Conservation (phyloP, 1,140 invertebrate species). For the Plutomurus gul region DNA sequence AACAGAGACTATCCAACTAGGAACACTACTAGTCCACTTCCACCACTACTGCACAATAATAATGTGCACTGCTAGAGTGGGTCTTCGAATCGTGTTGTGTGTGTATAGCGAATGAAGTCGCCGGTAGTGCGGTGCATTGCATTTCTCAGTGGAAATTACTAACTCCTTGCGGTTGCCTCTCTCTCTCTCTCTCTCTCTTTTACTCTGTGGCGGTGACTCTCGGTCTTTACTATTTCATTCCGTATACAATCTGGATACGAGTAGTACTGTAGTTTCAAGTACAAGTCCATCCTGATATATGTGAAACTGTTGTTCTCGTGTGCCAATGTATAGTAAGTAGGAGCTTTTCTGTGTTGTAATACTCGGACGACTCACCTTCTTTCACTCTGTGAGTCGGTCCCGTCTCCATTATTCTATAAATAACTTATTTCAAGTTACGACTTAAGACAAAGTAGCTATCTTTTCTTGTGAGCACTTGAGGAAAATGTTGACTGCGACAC, state of each 20-base stretch:
- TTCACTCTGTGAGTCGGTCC: neutral
- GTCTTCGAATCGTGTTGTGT: no score
- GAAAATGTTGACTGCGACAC: neutral
- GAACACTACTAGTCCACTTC: no score
- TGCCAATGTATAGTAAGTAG: neutral
- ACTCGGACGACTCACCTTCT: neutral
- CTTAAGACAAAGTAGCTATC: conserved; percentile 17
- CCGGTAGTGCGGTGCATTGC: no score
- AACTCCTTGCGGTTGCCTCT: neutral
- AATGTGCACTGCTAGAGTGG: no score
- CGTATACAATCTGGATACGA: neutral
- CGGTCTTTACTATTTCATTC: neutral
- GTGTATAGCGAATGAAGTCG: no score
- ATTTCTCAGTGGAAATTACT: neutral
- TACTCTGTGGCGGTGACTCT: neutral
- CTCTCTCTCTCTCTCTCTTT: neutral
- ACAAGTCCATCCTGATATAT: no score
- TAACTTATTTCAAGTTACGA: conserved; percentile 23
- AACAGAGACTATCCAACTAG: no score
- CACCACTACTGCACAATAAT: no score
- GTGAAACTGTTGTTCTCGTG: no score
- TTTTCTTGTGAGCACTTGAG: neutral
- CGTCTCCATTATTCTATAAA: conserved; percentile 29
- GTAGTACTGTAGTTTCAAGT: no score
- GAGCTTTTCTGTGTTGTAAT: neutral